phyloP scores from a whole-genome alignment of 2,797 vertebrate genomes.

The Sebastiscus tertius region DNA sequence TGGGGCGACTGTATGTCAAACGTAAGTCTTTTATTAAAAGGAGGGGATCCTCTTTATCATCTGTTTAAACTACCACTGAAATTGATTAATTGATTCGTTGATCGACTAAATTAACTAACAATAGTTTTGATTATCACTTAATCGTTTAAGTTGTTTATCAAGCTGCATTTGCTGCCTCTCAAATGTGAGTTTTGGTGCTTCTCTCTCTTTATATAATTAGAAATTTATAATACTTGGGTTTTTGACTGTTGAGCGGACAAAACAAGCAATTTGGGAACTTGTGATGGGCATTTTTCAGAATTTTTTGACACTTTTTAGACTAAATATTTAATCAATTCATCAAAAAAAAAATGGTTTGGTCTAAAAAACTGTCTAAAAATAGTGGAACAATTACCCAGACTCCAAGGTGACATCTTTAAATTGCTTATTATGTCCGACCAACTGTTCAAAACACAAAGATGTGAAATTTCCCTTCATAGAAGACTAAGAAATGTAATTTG shows the following conservation, averaged over 20 bases:
- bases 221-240: not conserved
- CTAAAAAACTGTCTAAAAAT: no score
- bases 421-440: not conserved
- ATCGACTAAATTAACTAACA: not conserved
- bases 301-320: no score
- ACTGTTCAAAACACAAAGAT: not conserved
- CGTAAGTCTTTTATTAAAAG: conserved; percentile 85
- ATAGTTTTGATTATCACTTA: not conserved
- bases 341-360: fast-evolving
- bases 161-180: not conserved
- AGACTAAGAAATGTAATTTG: no score
- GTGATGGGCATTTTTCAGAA: not conserved
- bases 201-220: not conserved
- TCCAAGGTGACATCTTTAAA: not conserved
- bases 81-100: not conserved
- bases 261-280: not conserved
- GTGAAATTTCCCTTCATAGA: not conserved
- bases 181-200: not conserved
- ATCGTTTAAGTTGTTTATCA: not conserved
- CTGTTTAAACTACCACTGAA: not conserved
- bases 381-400: no score
- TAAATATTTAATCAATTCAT: no score
- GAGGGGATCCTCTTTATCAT: not conserved
- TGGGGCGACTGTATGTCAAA: conserved; percentile 93
- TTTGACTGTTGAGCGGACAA: not conserved